Conservation (phyloP, 1,140 invertebrate species). For the Propsilocerus akamusi region DNA sequence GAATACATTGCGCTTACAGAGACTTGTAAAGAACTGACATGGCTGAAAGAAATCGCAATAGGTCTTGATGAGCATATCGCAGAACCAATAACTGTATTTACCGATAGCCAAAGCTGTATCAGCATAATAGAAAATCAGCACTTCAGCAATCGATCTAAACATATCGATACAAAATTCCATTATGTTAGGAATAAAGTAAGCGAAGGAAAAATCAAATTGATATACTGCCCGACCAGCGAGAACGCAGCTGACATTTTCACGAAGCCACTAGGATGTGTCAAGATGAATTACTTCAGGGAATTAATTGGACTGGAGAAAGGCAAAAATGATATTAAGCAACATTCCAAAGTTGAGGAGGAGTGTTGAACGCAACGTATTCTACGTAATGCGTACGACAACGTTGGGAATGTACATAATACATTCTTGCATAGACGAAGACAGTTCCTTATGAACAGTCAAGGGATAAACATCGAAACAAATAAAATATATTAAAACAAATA, state of each 20-base stretch:
- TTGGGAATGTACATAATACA: too few species aligned
- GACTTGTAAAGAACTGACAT: constrained; percentile 8
- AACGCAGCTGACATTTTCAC: constrained; percentile 12
- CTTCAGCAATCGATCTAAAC: constrained; percentile 13
- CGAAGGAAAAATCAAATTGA: constrained; percentile 8
- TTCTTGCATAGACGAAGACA: too few species aligned
- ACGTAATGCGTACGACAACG: too few species aligned
- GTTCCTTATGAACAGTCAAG: too few species aligned
- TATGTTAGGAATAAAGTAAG: constrained; percentile 13
- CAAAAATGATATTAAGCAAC: too few species aligned
- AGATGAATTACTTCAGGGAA: background rate
- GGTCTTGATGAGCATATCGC: background rate
- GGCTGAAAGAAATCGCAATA: constrained; percentile 9
- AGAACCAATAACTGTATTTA: constrained; percentile 7
- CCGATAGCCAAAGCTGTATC: constrained; percentile 12
- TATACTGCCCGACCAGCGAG: constrained; percentile 9
- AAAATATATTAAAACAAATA: too few species aligned
- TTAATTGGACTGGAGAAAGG: background rate
- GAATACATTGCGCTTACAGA: constrained; percentile 10
- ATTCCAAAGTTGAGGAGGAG: too few species aligned
- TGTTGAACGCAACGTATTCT: too few species aligned
- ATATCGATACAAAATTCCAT: constrained; percentile 15
- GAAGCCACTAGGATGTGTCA: constrained; percentile 9
- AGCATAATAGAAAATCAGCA: constrained; percentile 10
- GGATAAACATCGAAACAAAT: too few species aligned